Evolutionary conservation across 2,797 vertebrate species (phyloP), one percentile per base, ranked within the genome.

Genomic region (Gallirallus australis): DNA sequence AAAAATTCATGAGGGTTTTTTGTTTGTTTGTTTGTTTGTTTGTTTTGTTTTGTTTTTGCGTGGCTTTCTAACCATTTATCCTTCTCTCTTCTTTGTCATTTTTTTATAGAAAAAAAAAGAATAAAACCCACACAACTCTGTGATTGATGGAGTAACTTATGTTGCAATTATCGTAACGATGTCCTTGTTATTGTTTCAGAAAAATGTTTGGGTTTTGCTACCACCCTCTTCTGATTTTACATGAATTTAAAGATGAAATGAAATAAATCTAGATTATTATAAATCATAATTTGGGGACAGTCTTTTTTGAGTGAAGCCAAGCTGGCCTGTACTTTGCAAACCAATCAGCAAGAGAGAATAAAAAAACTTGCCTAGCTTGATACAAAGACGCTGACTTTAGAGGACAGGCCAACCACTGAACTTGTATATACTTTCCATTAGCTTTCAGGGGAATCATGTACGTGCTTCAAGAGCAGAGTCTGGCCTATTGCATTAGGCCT

Each of bases 11-110:
- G 71, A 93, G 70, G 93, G 17, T 5, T 45, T 93, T 83, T 89
- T 45, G 42, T 88, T 92, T 63, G 7, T 54, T 79, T 69, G 60
- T 80, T 90, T 79, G 53, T 85, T 94, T 89, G 72, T 85, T 90
- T 90, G 59, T 10, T 94, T 93, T 83, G 77, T 42, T 69, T 52
- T 89, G 73, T 21, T 80, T 93, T 90, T 85, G 28, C 5, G 2
- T 85, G 71, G 71, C 35, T 93, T 96, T 95, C 93, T 88, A 79
- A 84, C 93, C 76, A 77, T 85, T 95, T 91, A 87, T 69, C 53
- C 72, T 39, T 69, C 7, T 54, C 33, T 25, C 24, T 50, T 50
- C 47, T 47, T 47, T 47, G 21, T 47, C 21, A 11, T 65, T 63
- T 59, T 57, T 80, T 86, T 56, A 40, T 5, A 2, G 4, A 6